Evolutionary conservation across 2,797 vertebrate species (phyloP), one percentile per base, ranked within the genome.

Genomic region (Glossophaga mutica): DNA sequence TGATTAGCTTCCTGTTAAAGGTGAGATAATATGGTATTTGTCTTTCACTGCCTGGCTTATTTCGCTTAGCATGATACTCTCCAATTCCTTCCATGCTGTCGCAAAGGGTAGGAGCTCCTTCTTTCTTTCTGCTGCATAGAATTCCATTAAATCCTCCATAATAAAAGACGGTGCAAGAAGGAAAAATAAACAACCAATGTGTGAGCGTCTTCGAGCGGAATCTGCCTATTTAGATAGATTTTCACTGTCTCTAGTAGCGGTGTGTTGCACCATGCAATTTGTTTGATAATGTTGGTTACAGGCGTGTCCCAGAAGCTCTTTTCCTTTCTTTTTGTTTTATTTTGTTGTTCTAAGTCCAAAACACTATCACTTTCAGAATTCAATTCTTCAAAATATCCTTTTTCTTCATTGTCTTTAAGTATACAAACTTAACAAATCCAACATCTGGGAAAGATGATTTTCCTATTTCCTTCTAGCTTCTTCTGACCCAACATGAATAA

Each of bases 221-320:
- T 79, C 85, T 91, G 37, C 26, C 26, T 73, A 32, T 73, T 89
- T 88, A 90, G 90, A 52, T 39, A 62, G 16, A 68, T 81, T 74
- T n/a, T 84, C 16, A 81, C 11, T 84, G 90, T 52, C 44, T 50
- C 77, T 9, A 76, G 24, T 81, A 85, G 14, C 62, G 2, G 3
- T 78, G 15, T 46, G 22, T 48, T 71, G 4, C 5, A 77, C 1
- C 9, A 81, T 44, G 62, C 52, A 52, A 5, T 24, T 79, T 84
- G 71, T 94, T 95, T 95, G 32, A 88, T 3, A 96, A 92, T 90
- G 77, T 93, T 93, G 90, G 87, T 94, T 86, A 87, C 68, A 55
- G 52, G 0, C 32, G 34, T 88, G 68, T 93, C 68, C 14, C 2
- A 34, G 81, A 39, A 97, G 83, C 81, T 81, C 4, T 59, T 93